Evolutionary conservation across 2,888 invertebrate genomes (phyloP), one percentile per base, ranked within the genome.

Genomic region (Anorthoa munda): DNA sequence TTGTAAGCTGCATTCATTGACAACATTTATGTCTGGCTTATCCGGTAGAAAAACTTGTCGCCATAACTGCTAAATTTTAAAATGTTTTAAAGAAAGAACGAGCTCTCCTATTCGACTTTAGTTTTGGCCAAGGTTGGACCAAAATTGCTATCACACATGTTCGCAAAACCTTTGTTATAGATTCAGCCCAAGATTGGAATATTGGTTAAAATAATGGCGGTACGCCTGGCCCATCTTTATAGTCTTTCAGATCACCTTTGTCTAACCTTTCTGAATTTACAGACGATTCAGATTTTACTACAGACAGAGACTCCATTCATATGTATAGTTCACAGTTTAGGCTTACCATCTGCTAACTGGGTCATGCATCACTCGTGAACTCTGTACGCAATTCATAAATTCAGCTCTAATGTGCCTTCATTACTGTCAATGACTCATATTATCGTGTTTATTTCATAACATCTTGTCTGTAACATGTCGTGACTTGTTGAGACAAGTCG

Each of bases 401-500:
- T 93, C 90, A 87, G 91, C 84, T 87, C 89, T 90, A 91, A 92
- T 92, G 91, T 90, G 89, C 88, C 89, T 90, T 87, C 84, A 88
- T 90, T 89, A 89, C 85, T 86, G 77, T 84, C 75, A 86, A 82
- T 93, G 93, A 94, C 77, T 94, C 95, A 94, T 75, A 73, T 31
- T 9, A 26, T 5, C 15, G 26, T 91, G 91, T 91, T 91, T 91
- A 91, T 93, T 93, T 92, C 90, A 92, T 92, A 92, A 93, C 92
- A 91, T 91, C 88, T 90, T 88, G 88, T 88, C 87, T 86, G 83
- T 81, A 26, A 93, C 95, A 92, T 92, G 96, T 95, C 95, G 93
- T 93, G 96, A 96, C 96, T 91, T 89, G 96, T 95, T 92, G 85
- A 87, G 88, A 88, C 94, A 81, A 91, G 93, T 93, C 93, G 86